phyloP scores from a whole-genome alignment of 2,888 invertebrate species.

The Omphaloscelis lunosa region DNA sequence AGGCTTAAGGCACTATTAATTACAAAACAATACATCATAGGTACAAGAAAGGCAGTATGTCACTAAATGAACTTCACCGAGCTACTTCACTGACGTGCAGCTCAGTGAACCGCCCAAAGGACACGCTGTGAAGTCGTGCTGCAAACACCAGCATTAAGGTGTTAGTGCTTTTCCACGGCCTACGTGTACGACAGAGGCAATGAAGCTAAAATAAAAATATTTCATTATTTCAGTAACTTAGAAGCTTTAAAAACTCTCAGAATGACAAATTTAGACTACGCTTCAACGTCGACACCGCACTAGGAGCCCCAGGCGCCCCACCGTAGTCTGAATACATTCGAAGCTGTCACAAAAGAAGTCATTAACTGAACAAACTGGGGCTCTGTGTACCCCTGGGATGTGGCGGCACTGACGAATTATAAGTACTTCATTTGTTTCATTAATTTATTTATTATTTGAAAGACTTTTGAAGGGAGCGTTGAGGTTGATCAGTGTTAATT shows the following conservation, averaged over 20 bases:
- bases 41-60: too few species aligned
- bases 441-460: conserved; percentile 20
- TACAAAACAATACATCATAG: too few species aligned
- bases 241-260: not conserved
- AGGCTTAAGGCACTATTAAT: too few species aligned
- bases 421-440: conserved; percentile 11
- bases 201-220: not conserved
- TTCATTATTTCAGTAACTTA: not conserved
- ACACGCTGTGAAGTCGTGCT: too few species aligned
- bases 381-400: conserved; percentile 18
- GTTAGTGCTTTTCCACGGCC: too few species aligned
- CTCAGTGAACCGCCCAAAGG: too few species aligned
- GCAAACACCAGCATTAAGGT: too few species aligned
- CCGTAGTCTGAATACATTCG: conserved; percentile 41
- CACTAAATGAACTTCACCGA: too few species aligned
- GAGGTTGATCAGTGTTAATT: not conserved
- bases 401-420: conserved; percentile 30
- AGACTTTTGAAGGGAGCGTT: not conserved
- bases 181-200: too few species aligned
- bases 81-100: too few species aligned
- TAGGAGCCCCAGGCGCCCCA: conserved; percentile 25
- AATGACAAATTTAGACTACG: conserved; percentile 7
- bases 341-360: conserved; percentile 72
- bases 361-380: conserved; percentile 68
- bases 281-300: not conserved